A percentile compares a stretch with the other conserved stretches of the same genome.
Conservation (phyloP, 2,113 vertebrate genomes). For the Carettochelys insculpta region DNA sequence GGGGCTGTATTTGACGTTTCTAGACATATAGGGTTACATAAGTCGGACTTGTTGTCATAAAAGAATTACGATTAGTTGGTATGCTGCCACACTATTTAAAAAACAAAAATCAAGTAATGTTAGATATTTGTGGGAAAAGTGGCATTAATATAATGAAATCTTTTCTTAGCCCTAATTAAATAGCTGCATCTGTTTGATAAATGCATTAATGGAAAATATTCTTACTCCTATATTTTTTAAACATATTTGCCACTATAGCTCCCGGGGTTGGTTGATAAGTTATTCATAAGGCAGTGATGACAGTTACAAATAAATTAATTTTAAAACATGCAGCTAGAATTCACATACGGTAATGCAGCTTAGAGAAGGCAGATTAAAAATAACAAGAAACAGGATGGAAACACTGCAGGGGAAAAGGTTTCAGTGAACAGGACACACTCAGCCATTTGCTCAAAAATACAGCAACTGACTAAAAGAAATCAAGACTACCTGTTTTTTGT, state of each 20-base stretch:
- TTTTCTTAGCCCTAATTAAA: constrained; percentile 33
- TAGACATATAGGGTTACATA: background rate
- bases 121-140: background rate
- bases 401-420: constrained; percentile 37
- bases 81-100: background rate
- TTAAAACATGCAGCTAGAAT: background rate
- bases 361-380: constrained; percentile 54
- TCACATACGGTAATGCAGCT: constrained; percentile 31
- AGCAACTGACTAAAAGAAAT: constrained; percentile 26
- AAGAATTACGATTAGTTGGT: constrained; percentile 9
- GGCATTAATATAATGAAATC: background rate
- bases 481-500: background rate
- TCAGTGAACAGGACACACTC: constrained; percentile 36
- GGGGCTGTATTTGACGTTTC: background rate
- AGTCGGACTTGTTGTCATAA: background rate
- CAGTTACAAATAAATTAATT: constrained; percentile 47
- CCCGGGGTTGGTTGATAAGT: constrained; percentile 24
- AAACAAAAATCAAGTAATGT: background rate
- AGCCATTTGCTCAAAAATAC: constrained; percentile 25
- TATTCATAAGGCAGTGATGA: constrained; percentile 50
- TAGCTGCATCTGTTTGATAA: constrained; percentile 30
- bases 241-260: constrained; percentile 13
- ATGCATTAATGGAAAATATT: constrained; percentile 47
- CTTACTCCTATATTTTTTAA: constrained; percentile 21
- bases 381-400: constrained; percentile 41